Evolutionary conservation across 2,113 vertebrate species (phyloP).

Genomic region (Thalassoma bifasciatum): DNA sequence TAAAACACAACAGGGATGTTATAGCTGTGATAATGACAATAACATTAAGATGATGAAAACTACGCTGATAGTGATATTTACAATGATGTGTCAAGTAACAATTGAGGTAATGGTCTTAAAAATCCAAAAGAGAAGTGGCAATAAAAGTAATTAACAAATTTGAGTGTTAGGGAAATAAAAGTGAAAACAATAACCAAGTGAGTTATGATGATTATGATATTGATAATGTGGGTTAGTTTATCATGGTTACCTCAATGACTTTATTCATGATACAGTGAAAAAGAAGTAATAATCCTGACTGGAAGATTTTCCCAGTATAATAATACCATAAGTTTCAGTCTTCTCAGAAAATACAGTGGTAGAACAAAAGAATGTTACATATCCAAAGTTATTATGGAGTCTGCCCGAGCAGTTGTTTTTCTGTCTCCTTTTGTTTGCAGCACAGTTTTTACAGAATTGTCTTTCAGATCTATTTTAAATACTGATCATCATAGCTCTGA

Average conservation of each 20-base stretch:
- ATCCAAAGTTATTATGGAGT: background rate
- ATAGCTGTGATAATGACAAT: too few relatives aligned
- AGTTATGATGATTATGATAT: background rate
- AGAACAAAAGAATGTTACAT: background rate
- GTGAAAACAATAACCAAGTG: background rate
- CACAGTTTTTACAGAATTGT: conserved; percentile 15
- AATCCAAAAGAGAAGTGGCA: too few relatives aligned
- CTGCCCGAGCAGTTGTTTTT: background rate
- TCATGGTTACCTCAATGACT: background rate
- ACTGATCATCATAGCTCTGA: conserved; percentile 17
- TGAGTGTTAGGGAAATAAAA: too few relatives aligned
- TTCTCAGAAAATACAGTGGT: background rate
- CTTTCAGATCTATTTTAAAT: conserved; percentile 45
- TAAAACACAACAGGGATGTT: too few relatives aligned
- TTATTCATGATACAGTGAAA: background rate
- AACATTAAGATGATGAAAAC: too few relatives aligned
- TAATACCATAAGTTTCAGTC: background rate
- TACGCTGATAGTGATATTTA: background rate
- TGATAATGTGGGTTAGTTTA: background rate
- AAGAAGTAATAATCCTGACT: background rate
- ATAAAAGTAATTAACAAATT: too few relatives aligned
- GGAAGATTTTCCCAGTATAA: background rate
- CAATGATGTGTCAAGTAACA: too few relatives aligned
- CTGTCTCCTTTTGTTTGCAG: conserved; percentile 27
- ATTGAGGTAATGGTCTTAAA: too few relatives aligned